phyloP scores from a whole-genome alignment of 2,888 invertebrate genomes.

The Noctua janthina region DNA sequence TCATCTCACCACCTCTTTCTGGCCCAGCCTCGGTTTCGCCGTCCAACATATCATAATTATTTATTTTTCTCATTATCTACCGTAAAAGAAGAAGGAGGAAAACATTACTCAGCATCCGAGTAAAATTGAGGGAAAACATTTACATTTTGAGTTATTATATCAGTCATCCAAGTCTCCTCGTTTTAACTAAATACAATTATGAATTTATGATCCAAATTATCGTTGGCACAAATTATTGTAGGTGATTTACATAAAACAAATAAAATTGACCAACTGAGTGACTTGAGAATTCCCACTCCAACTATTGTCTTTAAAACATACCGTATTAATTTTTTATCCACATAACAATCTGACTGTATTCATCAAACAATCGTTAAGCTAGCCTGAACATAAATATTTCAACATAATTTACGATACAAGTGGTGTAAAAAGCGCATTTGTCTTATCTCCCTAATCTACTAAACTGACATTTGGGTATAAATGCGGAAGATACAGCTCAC shows the following conservation, averaged over 20 bases:
- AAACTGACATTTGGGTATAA: conserved; percentile 39
- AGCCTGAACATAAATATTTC: conserved; percentile 4
- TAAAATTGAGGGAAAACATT: neutral
- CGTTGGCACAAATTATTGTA: neutral
- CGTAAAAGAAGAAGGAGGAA: neutral
- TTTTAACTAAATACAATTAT: neutral
- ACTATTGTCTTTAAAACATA: conserved; percentile 5
- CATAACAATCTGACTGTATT: neutral
- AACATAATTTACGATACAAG: neutral
- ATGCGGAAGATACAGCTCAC: conserved; percentile 47
- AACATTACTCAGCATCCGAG: neutral
- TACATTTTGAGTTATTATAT: neutral
- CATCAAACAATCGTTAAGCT: conserved; percentile 15
- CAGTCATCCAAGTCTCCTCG: neutral
- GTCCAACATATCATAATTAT: too few relatives aligned
- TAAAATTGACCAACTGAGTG: neutral
- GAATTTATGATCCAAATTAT: neutral
- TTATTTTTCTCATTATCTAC: neutral
- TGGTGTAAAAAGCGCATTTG: conserved; percentile 24
- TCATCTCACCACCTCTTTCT: too few relatives aligned
- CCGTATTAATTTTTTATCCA: conserved; percentile 19
- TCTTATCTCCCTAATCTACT: conserved; percentile 35
- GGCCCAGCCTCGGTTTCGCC: too few relatives aligned
- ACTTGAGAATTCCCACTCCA: neutral
- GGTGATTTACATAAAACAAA: conserved; percentile 11